These are phyloP conservation scores for Drosophila kanekoi DNA, from an alignment of 2,888 invertebrate genomes.

Conservation along the genomic window DNA sequence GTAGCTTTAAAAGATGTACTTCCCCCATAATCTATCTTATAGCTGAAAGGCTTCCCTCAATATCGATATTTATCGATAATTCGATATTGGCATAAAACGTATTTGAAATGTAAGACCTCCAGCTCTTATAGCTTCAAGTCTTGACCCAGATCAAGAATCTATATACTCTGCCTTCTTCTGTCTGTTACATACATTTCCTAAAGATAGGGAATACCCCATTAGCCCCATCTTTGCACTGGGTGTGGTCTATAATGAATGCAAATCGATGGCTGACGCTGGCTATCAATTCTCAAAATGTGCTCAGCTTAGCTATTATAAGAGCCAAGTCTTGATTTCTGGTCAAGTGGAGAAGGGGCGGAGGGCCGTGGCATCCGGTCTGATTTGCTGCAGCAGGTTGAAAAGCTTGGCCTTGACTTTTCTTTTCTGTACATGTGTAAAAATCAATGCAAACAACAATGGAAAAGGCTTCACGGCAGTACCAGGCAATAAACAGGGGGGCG, in stretches of 20 bases:
- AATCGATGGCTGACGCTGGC: constrained; percentile 21
- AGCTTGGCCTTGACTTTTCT: constrained; percentile 23
- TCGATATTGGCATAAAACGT: too few relatives aligned
- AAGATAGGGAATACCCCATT: not conserved
- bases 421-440: constrained; percentile 17
- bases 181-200: not conserved
- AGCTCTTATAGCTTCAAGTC: not conserved
- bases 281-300: constrained; percentile 17
- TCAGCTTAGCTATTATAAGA: constrained; percentile 5
- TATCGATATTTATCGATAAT: not conserved
- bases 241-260: constrained; percentile 3
- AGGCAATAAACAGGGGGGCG: not conserved
- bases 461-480: not conserved
- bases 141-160: too few relatives aligned
- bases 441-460: constrained; percentile 17
- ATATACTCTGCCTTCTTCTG: not conserved
- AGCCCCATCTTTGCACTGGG: not conserved
- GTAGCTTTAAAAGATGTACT: too few relatives aligned
- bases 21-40: too few relatives aligned
- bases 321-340: constrained; percentile 1
- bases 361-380: constrained; percentile 12
- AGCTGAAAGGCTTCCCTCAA: too few relatives aligned
- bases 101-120: too few relatives aligned
- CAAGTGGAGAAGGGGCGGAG: too few relatives aligned
- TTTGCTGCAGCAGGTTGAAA: constrained; percentile 21